Evolutionary conservation across 2,113 vertebrate genomes (phyloP).

Genomic region (Alces alces): DNA sequence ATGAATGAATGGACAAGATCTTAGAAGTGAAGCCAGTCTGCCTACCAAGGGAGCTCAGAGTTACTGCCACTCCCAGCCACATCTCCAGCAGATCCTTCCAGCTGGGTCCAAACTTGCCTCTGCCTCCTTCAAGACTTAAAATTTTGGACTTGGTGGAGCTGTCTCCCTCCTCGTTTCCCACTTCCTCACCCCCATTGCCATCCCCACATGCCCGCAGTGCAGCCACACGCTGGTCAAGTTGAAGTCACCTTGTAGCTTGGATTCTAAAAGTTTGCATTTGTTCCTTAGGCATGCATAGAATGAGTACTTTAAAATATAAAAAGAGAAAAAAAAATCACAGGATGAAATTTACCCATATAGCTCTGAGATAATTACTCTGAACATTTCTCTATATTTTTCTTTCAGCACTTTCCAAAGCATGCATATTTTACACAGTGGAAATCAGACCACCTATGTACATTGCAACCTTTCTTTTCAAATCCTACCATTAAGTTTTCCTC

Average conservation of each 20-base stretch:
- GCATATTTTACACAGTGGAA: background rate
- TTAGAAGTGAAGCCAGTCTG: background rate
- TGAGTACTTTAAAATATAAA: background rate
- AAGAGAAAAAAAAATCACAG: background rate
- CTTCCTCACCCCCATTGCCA: background rate
- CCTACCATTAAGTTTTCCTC: background rate
- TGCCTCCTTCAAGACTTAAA: background rate
- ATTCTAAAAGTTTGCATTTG: conserved; percentile 33
- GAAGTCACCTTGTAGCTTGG: background rate
- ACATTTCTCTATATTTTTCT: background rate
- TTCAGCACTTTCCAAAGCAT: conserved; percentile 30
- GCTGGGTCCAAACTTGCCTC: background rate
- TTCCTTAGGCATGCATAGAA: background rate
- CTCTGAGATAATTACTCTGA: conserved; percentile 5
- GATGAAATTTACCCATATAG: background rate
- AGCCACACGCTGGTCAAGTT: background rate
- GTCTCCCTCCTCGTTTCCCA: background rate
- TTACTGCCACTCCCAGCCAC: background rate
- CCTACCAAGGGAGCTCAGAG: background rate
- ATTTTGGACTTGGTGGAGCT: background rate
- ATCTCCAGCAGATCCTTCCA: background rate
- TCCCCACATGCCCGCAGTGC: background rate
- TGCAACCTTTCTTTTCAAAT: conserved; percentile 13
- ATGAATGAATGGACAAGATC: rapidly evolving
- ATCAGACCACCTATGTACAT: background rate